Base-by-base conservation (phyloP, 2,888 invertebrate genomes). In the Ctena decussata region DNA sequence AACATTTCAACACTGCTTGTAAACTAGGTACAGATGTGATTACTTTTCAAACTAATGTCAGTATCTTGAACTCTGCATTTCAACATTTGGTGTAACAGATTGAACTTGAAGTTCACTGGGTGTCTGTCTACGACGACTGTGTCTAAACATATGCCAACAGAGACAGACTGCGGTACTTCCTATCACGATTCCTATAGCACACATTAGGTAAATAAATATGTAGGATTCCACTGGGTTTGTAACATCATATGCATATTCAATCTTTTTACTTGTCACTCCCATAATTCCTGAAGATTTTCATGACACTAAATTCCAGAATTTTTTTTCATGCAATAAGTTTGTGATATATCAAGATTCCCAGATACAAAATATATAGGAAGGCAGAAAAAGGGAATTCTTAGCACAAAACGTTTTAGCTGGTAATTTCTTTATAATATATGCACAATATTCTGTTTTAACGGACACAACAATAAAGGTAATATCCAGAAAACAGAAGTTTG, bases 111-210 rank as follows among this genome's bases (percentile, higher is more conserved):
- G 32, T 11, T 65, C 65, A 65, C 65, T 65, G 2, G 11, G 32
- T 32, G 30, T 21, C 8, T 65, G 35, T 35, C 32, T 32, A 3
- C 35, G 3, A 2, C 21, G 18, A n/a, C 27, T 8, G 3, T 65
- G 32, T 35, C 35, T 65, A 18, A 11, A 65, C 3, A 69, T 46
- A 46, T 82, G 72, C 85, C 85, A 86, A 49, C 80, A 82, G 0
- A 86, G 27, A 69, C 82, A 86, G 21, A 86, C 37, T 27, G 57
- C 60, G 0, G 74, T 49, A 3, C 82, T 70, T 30, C 53, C 39
- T n/a, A 86, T 77, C 24, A 86, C 44, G 12, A 86, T 27, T 32
- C 73, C 85, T 21, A 86, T 44, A n/a, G 80, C 85, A 77, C 85
- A 74, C 46, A 46, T 32, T 21, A 37, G 39, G 32, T 74, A 49